Conservation (phyloP, 2,797 vertebrate species). For the Gallinago nigripennis region DNA sequence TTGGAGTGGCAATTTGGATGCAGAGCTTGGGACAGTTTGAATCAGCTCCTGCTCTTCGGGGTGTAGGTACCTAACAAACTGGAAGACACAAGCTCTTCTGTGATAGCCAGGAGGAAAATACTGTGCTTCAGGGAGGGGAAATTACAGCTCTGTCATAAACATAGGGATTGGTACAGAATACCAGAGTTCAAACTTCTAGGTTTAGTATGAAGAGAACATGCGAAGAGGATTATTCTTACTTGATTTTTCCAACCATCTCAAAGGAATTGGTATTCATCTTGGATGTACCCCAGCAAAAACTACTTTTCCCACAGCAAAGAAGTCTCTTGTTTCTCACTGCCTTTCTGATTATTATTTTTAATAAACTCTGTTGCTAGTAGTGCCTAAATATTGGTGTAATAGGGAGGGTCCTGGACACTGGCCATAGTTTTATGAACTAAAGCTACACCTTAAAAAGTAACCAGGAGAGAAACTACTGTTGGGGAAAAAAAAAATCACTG, state of each 20-base stretch:
- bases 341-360: neutral
- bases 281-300: neutral
- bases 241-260: neutral
- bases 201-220: neutral
- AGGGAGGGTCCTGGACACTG: neutral
- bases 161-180: neutral
- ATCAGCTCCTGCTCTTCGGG: neutral
- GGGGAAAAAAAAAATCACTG: neutral
- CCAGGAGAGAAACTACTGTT: neutral
- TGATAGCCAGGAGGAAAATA: neutral
- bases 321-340: neutral
- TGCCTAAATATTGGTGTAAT: neutral
- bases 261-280: neutral
- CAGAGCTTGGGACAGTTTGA: neutral
- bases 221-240: neutral
- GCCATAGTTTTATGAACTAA: neutral
- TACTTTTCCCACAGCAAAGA: neutral
- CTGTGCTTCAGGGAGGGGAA: neutral
- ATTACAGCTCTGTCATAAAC: neutral
- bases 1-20: neutral
- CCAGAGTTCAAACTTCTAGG: neutral
- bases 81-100: neutral
- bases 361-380: neutral
- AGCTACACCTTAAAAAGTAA: neutral
- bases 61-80: neutral